phyloP scores from a whole-genome alignment of 2,888 invertebrate species.

The Branchipolynoe longqiensis region DNA sequence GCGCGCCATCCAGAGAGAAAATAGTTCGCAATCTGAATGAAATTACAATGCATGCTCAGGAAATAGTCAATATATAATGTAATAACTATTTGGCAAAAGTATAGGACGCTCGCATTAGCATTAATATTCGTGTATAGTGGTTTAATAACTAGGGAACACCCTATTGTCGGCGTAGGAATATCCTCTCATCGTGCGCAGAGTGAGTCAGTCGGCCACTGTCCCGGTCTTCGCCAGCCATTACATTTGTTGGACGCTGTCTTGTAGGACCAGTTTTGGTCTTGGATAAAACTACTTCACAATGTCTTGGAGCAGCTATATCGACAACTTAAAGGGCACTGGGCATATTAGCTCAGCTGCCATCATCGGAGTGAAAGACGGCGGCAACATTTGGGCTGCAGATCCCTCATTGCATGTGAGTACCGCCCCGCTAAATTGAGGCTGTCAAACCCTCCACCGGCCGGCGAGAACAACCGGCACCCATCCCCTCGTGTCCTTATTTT shows the following conservation, averaged over 20 bases:
- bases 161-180: background rate
- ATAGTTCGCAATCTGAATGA: background rate
- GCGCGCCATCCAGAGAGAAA: background rate
- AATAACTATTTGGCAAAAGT: no score
- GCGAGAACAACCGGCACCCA: background rate
- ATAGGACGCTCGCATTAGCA: no score
- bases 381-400: background rate
- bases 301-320: constrained; percentile 5
- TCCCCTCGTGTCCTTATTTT: background rate
- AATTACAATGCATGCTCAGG: no score
- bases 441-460: background rate
- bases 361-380: background rate
- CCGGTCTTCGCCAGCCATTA: background rate
- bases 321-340: constrained; percentile 3
- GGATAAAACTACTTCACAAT: background rate
- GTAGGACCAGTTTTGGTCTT: background rate
- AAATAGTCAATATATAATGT: background rate
- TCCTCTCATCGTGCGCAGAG: background rate
- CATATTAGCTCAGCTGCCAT: background rate
- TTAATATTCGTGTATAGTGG: no score
- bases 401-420: background rate
- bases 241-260: background rate
- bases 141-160: no score
- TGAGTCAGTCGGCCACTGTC: background rate
- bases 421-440: background rate